These are phyloP conservation scores for Eremobia ochroleuca DNA, from an alignment of 2,888 invertebrate genomes.

Conservation along the genomic window DNA sequence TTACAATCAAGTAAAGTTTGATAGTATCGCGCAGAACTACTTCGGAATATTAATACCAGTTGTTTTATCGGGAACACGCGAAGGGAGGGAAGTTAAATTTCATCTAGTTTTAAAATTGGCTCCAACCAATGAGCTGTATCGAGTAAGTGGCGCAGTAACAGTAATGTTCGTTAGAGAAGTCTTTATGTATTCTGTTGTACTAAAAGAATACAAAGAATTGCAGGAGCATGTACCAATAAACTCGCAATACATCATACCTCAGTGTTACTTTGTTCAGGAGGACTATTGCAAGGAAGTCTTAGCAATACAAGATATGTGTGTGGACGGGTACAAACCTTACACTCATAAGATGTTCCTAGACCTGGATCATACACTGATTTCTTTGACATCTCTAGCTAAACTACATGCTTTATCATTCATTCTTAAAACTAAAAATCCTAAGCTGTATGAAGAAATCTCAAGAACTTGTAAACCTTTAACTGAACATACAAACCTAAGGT, in stretches of 20 bases:
- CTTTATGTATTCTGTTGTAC: constrained; percentile 79
- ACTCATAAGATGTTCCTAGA: constrained; percentile 77
- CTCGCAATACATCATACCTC: constrained; percentile 75
- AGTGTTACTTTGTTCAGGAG: constrained; percentile 78
- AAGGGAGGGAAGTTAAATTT: constrained; percentile 66
- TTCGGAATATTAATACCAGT: constrained; percentile 85
- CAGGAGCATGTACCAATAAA: constrained; percentile 65
- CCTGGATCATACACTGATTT: constrained; percentile 77
- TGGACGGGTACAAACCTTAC: constrained; percentile 77
- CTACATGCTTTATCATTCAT: constrained; percentile 85
- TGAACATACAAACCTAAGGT: constrained; percentile 78
- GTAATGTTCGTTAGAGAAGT: constrained; percentile 83
- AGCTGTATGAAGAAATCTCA: constrained; percentile 74
- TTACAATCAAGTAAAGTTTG: constrained; percentile 73
- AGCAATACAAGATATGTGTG: constrained; percentile 83
- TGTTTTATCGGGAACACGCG: constrained; percentile 70
- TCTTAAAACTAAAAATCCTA: constrained; percentile 70
- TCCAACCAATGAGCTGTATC: constrained; percentile 83
- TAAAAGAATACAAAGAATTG: constrained; percentile 75
- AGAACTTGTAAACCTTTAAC: constrained; percentile 79
- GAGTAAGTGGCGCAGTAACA: constrained; percentile 85
- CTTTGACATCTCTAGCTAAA: constrained; percentile 80
- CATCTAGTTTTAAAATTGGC: constrained; percentile 83
- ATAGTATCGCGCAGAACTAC: constrained; percentile 84
- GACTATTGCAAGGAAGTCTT: constrained; percentile 83